A percentile compares a stretch with the other conserved stretches of the same genome.
These are phyloP conservation scores for Boloria euphrosyne DNA, from an alignment of 2,888 invertebrate species.

Conservation along the genomic window DNA sequence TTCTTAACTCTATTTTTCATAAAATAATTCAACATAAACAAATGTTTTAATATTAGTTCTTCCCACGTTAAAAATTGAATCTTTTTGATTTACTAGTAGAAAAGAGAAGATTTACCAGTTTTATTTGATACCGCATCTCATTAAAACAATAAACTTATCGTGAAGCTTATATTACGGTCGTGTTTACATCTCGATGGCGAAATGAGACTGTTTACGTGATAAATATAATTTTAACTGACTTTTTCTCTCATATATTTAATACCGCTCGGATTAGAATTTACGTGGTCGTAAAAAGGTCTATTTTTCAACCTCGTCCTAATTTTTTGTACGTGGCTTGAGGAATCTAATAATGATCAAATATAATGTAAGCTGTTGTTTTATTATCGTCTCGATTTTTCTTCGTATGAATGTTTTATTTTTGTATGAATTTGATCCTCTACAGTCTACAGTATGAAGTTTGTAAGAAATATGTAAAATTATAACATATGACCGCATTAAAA, in stretches of 20 bases:
- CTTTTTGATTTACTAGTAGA: neutral
- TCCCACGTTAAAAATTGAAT: neutral
- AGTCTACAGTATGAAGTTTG: too few species aligned
- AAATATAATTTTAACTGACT: slow-evolving; percentile 26
- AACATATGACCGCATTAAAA: too few species aligned
- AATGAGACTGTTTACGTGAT: slow-evolving; percentile 27
- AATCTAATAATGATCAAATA: slow-evolving; percentile 17
- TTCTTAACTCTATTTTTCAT: too few species aligned
- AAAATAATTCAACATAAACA: too few species aligned
- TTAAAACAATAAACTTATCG: slow-evolving; percentile 5
- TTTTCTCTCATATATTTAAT: slow-evolving; percentile 31
- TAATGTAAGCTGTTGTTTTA: slow-evolving; percentile 8
- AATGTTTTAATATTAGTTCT: too few species aligned
- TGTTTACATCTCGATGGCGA: slow-evolving; percentile 8
- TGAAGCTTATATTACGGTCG: slow-evolving; percentile 2
- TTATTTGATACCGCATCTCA: neutral
- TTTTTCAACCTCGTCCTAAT: slow-evolving; percentile 26
- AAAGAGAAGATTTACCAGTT: neutral
- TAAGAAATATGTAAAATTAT: too few species aligned
- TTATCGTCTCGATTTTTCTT: neutral
- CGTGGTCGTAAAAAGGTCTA: slow-evolving; percentile 31
- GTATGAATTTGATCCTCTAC: neutral
- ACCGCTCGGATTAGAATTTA: slow-evolving; percentile 29
- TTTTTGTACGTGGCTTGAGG: slow-evolving; percentile 19
- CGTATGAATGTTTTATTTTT: neutral